Conservation (phyloP, 2,797 vertebrate species). For the Urosaurus nigricauda region DNA sequence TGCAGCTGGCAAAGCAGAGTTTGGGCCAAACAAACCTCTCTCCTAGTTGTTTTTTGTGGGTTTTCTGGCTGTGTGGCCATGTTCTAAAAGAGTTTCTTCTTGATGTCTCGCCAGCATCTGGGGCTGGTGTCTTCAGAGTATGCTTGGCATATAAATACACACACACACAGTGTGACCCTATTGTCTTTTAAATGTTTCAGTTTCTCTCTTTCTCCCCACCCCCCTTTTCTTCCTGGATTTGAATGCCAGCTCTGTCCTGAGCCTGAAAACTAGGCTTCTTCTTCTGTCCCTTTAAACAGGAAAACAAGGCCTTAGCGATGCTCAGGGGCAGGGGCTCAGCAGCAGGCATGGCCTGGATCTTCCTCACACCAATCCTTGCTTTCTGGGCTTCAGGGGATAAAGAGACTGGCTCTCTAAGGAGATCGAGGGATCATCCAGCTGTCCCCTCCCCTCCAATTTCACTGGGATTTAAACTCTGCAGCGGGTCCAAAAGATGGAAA, state of each 20-base stretch:
- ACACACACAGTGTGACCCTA: too few relatives aligned
- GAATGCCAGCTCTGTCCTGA: background rate
- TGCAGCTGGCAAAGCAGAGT: background rate
- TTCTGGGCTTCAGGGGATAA: background rate
- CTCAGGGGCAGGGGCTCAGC: background rate
- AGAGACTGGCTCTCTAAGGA: background rate
- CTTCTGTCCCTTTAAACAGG: background rate
- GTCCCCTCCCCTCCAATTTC: background rate
- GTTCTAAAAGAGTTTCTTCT: too few relatives aligned
- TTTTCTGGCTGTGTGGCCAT: too few relatives aligned
- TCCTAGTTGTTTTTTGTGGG: too few relatives aligned
- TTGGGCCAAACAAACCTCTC: background rate
- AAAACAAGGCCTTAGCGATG: background rate
- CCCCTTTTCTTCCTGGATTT: background rate
- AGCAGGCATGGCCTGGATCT: fast-evolving
- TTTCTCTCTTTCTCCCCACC: background rate
- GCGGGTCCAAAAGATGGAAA: background rate
- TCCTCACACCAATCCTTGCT: background rate
- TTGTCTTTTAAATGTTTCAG: background rate
- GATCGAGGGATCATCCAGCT: background rate
- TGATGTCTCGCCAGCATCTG: too few relatives aligned
- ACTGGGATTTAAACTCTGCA: background rate
- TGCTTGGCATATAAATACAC: too few relatives aligned
- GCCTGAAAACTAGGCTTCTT: background rate
- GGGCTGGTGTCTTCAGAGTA: too few relatives aligned